Percentiles rank a stretch among this genome's conserved stretches.
These are phyloP conservation scores for Burhinus bistriatus DNA, from an alignment of 2,113 vertebrate genomes.

Conservation along the genomic window DNA sequence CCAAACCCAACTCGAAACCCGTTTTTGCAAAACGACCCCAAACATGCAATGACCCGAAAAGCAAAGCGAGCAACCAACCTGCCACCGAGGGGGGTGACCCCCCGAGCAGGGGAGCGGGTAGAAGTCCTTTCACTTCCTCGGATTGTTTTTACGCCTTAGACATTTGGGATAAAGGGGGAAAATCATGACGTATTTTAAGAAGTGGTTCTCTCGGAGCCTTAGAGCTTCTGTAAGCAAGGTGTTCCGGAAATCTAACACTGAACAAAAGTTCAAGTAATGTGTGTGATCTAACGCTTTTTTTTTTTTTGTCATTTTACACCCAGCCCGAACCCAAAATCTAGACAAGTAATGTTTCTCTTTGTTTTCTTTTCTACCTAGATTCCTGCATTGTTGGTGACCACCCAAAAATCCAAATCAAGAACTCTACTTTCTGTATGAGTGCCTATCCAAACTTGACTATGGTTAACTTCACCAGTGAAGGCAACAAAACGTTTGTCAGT, in stretches of 20 bases:
- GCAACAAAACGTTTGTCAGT: conserved; percentile 92
- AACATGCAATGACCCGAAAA: fast-evolving
- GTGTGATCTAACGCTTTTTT: not conserved
- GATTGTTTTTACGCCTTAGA: not conserved
- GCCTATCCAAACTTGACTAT: conserved; percentile 88
- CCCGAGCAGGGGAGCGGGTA: not conserved
- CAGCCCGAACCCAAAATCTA: not conserved
- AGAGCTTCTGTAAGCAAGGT: not conserved
- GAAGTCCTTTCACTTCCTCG: not conserved
- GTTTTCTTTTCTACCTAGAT: conserved; percentile 74
- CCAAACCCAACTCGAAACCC: fast-evolving
- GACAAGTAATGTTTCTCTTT: not conserved
- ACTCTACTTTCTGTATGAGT: conserved; percentile 91
- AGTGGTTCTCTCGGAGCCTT: not conserved
- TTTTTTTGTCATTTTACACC: not conserved
- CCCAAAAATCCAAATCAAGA: conserved; percentile 89
- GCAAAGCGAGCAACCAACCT: fast-evolving
- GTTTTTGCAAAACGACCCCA: not conserved
- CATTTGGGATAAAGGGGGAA: not conserved
- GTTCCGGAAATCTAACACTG: not conserved
- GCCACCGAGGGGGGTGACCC: too few relatives aligned
- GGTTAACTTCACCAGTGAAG: conserved; percentile 85
- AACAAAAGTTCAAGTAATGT: not conserved
- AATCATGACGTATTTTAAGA: not conserved
- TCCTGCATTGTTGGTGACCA: conserved; percentile 87